Evolutionary conservation across 2,797 vertebrate genomes (phyloP).

Genomic region (Paratrypauchen microcephalus): DNA sequence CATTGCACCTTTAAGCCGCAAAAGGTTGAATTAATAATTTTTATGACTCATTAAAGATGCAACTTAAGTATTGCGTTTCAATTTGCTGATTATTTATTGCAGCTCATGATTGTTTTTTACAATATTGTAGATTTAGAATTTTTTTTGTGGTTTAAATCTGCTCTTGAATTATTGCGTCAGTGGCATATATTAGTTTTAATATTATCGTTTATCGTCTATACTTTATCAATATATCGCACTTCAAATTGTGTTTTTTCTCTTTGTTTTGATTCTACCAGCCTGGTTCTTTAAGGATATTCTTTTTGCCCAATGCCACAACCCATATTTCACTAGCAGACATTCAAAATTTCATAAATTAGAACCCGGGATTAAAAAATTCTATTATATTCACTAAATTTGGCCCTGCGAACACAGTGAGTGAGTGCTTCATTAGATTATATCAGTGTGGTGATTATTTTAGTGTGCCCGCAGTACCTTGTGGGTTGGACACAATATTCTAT

Average conservation of each 20-base stretch:
- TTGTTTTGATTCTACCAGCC: not conserved
- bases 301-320: not conserved
- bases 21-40: too few species aligned
- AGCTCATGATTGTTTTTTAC: too few species aligned
- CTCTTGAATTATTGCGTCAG: too few species aligned
- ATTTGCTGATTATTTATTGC: too few species aligned
- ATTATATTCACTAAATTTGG: constrained; percentile 1
- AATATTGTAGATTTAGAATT: too few species aligned
- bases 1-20: too few species aligned
- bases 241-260: not conserved
- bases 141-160: too few species aligned
- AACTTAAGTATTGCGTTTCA: too few species aligned
- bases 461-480: not conserved
- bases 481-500: constrained; percentile 20
- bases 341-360: constrained; percentile 2
- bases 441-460: not conserved
- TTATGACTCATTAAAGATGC: too few species aligned
- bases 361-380: not conserved
- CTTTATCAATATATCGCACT: too few species aligned
- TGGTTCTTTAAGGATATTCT: not conserved
- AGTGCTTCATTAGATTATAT: constrained; percentile 2
- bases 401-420: not conserved
- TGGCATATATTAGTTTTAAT: too few species aligned
- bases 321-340: not conserved
- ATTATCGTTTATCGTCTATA: too few species aligned